Conservation (phyloP, 2,888 invertebrate genomes). For the Cataglyphis rosenhaueri region DNA sequence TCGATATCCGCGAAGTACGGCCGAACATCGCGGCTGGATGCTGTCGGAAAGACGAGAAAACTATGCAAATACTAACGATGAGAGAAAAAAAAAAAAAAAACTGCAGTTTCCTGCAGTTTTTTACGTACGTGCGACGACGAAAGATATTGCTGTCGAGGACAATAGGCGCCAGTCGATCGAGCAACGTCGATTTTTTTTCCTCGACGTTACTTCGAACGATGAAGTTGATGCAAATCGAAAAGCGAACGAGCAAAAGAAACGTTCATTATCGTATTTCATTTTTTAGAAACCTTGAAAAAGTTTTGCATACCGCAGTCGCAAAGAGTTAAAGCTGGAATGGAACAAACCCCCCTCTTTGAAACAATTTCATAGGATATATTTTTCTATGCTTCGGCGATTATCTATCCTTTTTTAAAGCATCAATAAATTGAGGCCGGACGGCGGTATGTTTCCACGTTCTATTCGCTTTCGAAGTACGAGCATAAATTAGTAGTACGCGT, state of each 20-base stretch:
- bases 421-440: conserved; percentile 52
- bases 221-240: conserved; percentile 33
- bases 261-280: neutral
- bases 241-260: neutral
- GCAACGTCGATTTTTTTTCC: neutral
- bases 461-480: conserved; percentile 75
- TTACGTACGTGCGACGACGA: conserved; percentile 20
- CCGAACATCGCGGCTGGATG: conserved; percentile 43
- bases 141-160: neutral
- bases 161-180: conserved; percentile 3
- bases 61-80: conserved; percentile 23
- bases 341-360: neutral
- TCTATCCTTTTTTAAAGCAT: conserved; percentile 57
- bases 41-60: conserved; percentile 55
- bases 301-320: neutral
- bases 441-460: conserved; percentile 59
- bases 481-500: conserved; percentile 79
- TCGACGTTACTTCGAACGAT: neutral
- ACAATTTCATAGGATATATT: conserved; percentile 17
- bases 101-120: conserved; percentile 9
- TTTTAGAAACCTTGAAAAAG: neutral
- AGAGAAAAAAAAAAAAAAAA: conserved; percentile 16
- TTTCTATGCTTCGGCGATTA: conserved; percentile 21
- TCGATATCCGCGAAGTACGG: conserved; percentile 33
- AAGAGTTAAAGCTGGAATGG: neutral